Evolutionary conservation across 2,113 vertebrate genomes (phyloP), one percentile per base, ranked within the genome.

Genomic region (Oreotrochilus melanogaster): DNA sequence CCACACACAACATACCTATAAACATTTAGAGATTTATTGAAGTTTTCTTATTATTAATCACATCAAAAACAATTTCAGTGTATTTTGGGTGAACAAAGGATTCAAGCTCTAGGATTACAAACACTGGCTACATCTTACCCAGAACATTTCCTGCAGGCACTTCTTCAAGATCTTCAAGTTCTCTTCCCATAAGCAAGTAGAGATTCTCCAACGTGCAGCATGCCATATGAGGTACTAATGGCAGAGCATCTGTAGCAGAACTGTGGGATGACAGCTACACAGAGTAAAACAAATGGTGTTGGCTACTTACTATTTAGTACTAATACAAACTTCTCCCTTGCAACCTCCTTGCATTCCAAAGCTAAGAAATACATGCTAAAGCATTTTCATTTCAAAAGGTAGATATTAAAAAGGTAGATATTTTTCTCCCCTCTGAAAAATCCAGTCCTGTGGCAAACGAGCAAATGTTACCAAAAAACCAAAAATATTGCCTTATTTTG

Each of bases 181-280:
- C 99, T 78, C 98, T 97, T 37, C 99, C 99, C 99, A 99, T 99
- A 60, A 99, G 98, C 66, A 99, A 98, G 79, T 99, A 99, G n/a
- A 99, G 97, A 78, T 75, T 98, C 47, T 99, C 98, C 96, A 99
- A 53, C 0, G 98, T 97, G 50, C 99, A 99, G 89, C 97, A 97
- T 4, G 98, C 93, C 98, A 99, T 96, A 74, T 99, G 98, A 57
- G 99, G 98, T 2, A 99, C 69, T 3, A 88, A 56, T 4, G 98
- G 96, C 6, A 98, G 93, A 64, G 87, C 87, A 22, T 98, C 97
- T 9, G 69, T 78, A 28, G 98, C 88, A 16, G 92, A 97, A 94
- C 98, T 98, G 57, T 97, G 98, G 39, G 94, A 87, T 3, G 98
- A 98, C 42, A 99, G 96, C 99, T 99, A 90, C 31, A 30, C 7